phyloP scores from a whole-genome alignment of 2,888 invertebrate genomes.

The Choreutis nemorana region DNA sequence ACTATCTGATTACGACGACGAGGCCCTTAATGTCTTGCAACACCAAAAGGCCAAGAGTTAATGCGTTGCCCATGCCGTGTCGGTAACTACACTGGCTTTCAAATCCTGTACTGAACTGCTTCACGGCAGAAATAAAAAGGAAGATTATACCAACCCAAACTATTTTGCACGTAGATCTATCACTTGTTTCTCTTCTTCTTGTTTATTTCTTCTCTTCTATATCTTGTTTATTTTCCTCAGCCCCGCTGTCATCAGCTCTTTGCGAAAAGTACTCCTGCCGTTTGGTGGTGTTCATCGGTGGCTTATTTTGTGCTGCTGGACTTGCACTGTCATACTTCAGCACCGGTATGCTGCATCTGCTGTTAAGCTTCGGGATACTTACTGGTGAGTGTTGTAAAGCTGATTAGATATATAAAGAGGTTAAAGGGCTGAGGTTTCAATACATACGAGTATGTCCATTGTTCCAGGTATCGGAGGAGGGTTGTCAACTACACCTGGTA shows the following conservation, averaged over 20 bases:
- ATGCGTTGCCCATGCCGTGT: no score
- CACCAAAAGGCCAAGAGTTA: no score
- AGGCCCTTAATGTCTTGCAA: no score
- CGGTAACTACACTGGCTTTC: no score
- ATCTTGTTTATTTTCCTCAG: constrained; percentile 30
- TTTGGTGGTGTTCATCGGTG: constrained; percentile 75
- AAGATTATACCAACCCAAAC: no score
- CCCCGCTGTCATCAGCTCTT: constrained; percentile 76
- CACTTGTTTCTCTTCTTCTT: no score
- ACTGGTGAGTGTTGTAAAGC: constrained; percentile 58
- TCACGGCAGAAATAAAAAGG: no score
- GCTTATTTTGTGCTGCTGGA: constrained; percentile 75
- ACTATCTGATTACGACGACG: no score
- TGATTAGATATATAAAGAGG: neutral
- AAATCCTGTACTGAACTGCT: no score
- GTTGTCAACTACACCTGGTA: constrained; percentile 80
- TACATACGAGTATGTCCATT: constrained; percentile 1
- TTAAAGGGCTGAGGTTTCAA: neutral
- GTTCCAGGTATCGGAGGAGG: constrained; percentile 77
- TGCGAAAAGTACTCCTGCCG: constrained; percentile 76
- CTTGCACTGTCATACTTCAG: constrained; percentile 76
- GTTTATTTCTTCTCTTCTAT: neutral
- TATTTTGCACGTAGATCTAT: no score
- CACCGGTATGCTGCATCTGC: constrained; percentile 71
- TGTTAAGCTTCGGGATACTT: constrained; percentile 76